These are phyloP conservation scores for Scarus forsteni DNA, from an alignment of 2,797 vertebrate species.

Conservation along the genomic window DNA sequence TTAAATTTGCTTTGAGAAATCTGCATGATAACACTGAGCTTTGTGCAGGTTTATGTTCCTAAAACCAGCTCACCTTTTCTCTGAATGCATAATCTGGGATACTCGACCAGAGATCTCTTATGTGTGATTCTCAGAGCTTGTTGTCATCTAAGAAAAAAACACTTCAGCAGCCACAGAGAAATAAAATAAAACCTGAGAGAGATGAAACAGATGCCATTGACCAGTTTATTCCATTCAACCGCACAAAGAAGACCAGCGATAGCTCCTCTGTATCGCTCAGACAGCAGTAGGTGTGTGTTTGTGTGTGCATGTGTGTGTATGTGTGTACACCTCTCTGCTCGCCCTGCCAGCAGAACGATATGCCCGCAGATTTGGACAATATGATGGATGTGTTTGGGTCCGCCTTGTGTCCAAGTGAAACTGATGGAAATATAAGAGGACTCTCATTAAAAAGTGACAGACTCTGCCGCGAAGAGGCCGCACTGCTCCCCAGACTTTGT, in stretches of 20 bases:
- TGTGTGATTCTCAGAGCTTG: constrained; percentile 16
- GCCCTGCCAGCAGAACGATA: constrained; percentile 25
- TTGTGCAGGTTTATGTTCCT: neutral
- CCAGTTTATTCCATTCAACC: constrained; percentile 32
- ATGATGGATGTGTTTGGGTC: constrained; percentile 49
- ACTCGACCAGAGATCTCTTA: constrained; percentile 13
- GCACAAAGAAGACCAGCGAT: neutral
- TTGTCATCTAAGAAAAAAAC: constrained; percentile 12
- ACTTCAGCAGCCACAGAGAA: constrained; percentile 14
- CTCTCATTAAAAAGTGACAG: constrained; percentile 57
- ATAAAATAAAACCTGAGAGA: constrained; percentile 26
- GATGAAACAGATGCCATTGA: constrained; percentile 42
- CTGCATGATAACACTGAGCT: neutral
- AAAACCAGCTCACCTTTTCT: neutral
- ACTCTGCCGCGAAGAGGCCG: constrained; percentile 21
- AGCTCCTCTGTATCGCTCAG: neutral
- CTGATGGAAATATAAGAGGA: constrained; percentile 40
- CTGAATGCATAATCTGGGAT: constrained; percentile 17
- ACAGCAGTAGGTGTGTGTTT: too few relatives aligned
- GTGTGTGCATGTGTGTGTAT: neutral
- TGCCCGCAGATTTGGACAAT: constrained; percentile 2
- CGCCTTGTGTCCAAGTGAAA: constrained; percentile 37
- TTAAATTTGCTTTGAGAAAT: neutral
- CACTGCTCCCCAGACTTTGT: constrained; percentile 14
- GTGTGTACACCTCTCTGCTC: constrained; percentile 13